Evolutionary conservation across 2,888 invertebrate genomes (phyloP).

Genomic region (Apotomis turbidana): DNA sequence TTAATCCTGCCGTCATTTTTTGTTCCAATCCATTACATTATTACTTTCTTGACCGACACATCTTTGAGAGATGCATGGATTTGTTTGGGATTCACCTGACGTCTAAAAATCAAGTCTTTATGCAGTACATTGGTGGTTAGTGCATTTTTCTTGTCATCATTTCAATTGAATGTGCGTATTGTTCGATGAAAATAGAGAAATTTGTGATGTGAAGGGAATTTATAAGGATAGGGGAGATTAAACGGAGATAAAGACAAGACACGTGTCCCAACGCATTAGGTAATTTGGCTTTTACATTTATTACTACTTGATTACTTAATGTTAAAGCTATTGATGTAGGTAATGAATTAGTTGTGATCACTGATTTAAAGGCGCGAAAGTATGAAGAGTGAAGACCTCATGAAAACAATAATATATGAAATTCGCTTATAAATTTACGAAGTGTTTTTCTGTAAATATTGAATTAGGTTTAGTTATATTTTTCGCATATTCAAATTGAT

Average conservation of each 20-base stretch:
- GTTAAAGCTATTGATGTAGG: not conserved
- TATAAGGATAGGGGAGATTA: conserved; percentile 20
- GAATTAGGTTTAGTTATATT: no score
- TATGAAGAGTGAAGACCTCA: no score
- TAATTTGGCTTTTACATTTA: conserved; percentile 1
- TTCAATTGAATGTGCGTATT: conserved; percentile 42
- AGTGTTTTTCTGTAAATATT: no score
- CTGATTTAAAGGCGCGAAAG: no score
- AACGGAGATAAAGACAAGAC: conserved; percentile 45
- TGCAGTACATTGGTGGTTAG: conserved; percentile 2
- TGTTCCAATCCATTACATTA: conserved; percentile 46
- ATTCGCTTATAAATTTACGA: no score
- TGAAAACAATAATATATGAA: no score
- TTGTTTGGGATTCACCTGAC: conserved; percentile 61
- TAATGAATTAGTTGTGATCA: no score
- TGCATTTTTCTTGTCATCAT: not conserved
- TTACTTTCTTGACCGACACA: conserved; percentile 43
- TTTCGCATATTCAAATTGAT: no score
- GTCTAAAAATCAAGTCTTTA: conserved; percentile 33
- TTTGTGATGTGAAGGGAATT: conserved; percentile 20
- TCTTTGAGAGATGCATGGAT: conserved; percentile 26
- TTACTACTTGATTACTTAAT: conserved; percentile 3
- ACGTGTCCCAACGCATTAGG: conserved; percentile 13
- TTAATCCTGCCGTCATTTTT: conserved; percentile 28
- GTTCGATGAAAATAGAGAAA: conserved; percentile 54